phyloP scores from a whole-genome alignment of 2,888 invertebrate species.

The Leptopilina drosophilae region DNA sequence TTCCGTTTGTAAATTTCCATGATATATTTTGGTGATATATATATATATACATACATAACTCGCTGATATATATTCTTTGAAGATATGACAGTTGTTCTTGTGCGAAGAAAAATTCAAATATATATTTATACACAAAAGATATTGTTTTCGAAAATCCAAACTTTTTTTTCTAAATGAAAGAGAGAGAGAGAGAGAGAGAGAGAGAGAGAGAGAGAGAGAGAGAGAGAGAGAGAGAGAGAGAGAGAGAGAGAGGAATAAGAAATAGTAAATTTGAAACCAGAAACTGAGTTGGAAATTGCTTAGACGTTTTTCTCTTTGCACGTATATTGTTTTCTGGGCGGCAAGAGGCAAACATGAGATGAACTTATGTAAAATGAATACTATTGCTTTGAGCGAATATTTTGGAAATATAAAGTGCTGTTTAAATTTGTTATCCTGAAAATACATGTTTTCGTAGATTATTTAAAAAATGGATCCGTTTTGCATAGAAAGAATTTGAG shows the following conservation, averaged over 20 bases:
- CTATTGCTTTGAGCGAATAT: neutral
- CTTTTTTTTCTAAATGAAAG: neutral
- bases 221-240: neutral
- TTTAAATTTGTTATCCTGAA: neutral
- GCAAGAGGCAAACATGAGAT: neutral
- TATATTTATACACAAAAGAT: neutral
- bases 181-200: neutral
- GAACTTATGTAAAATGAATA: constrained; percentile 8
- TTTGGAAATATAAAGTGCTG: neutral
- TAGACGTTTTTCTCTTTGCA: neutral
- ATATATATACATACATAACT: too few relatives aligned
- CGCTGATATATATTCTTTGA: too few relatives aligned
- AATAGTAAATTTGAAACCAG: neutral
- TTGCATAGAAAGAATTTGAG: too few relatives aligned
- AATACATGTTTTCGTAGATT: neutral
- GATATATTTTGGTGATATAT: too few relatives aligned
- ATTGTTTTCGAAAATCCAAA: constrained; percentile 5
- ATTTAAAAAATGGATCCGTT: neutral
- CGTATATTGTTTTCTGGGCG: neutral
- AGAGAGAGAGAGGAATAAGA: neutral
- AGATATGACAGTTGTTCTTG: too few relatives aligned
- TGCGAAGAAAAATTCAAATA: too few relatives aligned
- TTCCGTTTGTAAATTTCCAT: too few relatives aligned
- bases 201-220: neutral
- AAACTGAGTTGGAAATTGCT: neutral